phyloP scores from a whole-genome alignment of 2,113 vertebrate species.

The Morone saxatilis region DNA sequence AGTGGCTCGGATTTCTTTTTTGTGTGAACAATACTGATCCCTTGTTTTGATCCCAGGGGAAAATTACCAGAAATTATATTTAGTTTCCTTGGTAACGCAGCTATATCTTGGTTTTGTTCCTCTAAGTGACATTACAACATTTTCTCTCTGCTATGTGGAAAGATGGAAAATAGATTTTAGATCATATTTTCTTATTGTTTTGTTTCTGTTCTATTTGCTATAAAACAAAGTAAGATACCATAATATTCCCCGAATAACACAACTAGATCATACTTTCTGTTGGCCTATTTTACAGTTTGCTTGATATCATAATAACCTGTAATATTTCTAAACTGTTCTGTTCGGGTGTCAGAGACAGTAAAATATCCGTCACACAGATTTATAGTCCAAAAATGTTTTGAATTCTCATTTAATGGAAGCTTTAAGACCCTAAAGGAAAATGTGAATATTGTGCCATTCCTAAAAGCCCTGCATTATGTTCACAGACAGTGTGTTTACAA shows the following conservation, averaged over 20 bases:
- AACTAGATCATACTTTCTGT: background rate
- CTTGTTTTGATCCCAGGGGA: slow-evolving; percentile 41
- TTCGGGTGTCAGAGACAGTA: background rate
- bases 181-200: background rate
- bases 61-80: slow-evolving; percentile 54
- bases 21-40: slow-evolving; percentile 60
- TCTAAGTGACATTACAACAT: slow-evolving; percentile 1
- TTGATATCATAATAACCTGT: background rate
- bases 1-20: slow-evolving; percentile 52
- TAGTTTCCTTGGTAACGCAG: slow-evolving; percentile 16
- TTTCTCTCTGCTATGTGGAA: background rate
- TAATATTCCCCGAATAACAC: background rate
- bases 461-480: background rate
- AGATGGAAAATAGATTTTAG: background rate
- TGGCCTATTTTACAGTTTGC: background rate
- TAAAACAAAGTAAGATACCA: background rate
- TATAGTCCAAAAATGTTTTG: background rate
- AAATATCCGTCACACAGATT: background rate
- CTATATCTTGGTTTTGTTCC: background rate
- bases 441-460: too few relatives aligned
- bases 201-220: background rate
- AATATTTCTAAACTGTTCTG: background rate
- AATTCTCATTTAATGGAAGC: background rate
- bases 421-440: too few relatives aligned
- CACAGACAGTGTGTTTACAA: background rate